phyloP scores from a whole-genome alignment of 2,888 invertebrate species.

The Argyresthia goedartella region DNA sequence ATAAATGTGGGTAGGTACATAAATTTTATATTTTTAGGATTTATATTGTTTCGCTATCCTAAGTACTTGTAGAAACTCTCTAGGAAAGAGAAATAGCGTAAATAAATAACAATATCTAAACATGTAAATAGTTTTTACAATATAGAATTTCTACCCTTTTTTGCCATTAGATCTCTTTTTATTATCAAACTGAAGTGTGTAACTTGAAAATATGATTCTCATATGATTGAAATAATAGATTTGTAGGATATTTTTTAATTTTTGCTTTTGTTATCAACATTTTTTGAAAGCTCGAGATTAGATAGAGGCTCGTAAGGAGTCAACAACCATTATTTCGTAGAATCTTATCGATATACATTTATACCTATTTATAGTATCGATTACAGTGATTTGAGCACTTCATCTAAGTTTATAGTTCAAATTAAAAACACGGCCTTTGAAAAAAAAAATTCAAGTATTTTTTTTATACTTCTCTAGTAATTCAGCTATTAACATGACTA shows the following conservation, averaged over 20 bases:
- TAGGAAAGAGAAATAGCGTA: background rate
- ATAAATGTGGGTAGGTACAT: too few species aligned
- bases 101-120: background rate
- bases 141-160: constrained; percentile 6
- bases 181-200: background rate
- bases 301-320: constrained; percentile 55
- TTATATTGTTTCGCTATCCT: too few species aligned
- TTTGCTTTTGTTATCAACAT: constrained; percentile 24
- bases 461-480: background rate
- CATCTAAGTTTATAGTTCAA: background rate
- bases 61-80: too few species aligned
- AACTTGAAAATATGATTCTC: background rate
- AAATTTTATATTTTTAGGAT: too few species aligned
- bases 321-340: constrained; percentile 53
- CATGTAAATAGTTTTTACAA: background rate
- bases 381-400: background rate
- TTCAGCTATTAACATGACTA: background rate
- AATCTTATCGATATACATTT: constrained; percentile 15
- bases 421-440: too few species aligned
- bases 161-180: constrained; percentile 4
- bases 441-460: background rate
- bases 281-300: constrained; percentile 64
- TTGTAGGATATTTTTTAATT: background rate
- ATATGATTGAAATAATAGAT: background rate
- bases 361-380: constrained; percentile 5